These are phyloP conservation scores for Lanius ludovicianus DNA, from an alignment of 2,113 vertebrate species.

Conservation along the genomic window DNA sequence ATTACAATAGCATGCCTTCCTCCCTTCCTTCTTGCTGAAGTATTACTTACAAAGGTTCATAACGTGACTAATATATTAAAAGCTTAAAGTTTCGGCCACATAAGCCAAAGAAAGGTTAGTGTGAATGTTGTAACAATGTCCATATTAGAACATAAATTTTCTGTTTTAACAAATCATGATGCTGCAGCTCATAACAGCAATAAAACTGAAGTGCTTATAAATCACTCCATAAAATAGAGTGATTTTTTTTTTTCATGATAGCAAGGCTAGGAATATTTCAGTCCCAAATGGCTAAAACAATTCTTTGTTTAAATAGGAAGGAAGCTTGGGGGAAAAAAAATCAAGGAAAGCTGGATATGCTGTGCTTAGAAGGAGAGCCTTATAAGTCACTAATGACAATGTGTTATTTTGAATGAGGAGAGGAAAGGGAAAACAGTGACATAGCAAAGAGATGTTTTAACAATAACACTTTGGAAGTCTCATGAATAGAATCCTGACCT, in stretches of 20 bases:
- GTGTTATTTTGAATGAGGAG: constrained; percentile 64
- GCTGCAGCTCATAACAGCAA: neutral
- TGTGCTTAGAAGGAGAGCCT: neutral
- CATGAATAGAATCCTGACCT: constrained; percentile 48
- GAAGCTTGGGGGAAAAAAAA: neutral
- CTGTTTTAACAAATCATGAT: neutral
- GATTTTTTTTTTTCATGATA: neutral
- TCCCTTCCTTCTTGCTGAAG: neutral
- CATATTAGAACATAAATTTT: neutral
- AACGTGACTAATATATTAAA: neutral
- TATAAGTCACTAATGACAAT: constrained; percentile 38
- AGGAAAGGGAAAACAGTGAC: constrained; percentile 69
- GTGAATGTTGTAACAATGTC: neutral
- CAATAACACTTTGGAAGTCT: constrained; percentile 61
- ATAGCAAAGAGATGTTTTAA: constrained; percentile 69
- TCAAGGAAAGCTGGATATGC: neutral
- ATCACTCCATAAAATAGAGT: neutral
- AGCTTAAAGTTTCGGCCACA: neutral
- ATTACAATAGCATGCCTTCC: neutral
- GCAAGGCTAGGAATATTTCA: constrained; percentile 3
- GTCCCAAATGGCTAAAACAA: neutral
- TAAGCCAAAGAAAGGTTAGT: neutral
- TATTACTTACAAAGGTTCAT: neutral
- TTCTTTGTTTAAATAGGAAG: constrained; percentile 59
- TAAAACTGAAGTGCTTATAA: neutral